A percentile compares a stretch with the other conserved stretches of the same genome.
Evolutionary conservation across 2,888 invertebrate genomes (phyloP).

Genomic region (Ornithoptera alexandrae): DNA sequence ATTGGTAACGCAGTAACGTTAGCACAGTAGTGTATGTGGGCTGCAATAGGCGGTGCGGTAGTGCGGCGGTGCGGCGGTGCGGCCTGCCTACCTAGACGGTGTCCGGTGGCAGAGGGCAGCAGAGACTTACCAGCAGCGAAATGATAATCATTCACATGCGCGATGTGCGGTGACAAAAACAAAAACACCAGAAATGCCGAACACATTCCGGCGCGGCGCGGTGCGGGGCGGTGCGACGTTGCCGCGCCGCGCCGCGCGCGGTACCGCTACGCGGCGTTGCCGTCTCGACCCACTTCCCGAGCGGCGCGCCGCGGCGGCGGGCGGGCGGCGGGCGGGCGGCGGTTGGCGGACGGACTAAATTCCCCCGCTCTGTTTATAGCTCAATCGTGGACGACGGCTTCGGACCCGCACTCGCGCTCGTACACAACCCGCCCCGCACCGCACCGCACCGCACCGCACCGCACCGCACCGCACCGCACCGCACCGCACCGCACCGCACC

Average conservation of each 20-base stretch:
- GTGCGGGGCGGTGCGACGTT: conserved; percentile 42
- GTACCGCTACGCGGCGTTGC: conserved; percentile 67
- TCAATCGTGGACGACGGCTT: conserved; percentile 39
- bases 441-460: conserved; percentile 33
- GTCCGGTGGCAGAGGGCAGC: too few relatives aligned
- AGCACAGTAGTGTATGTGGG: too few relatives aligned
- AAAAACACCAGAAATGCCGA: conserved; percentile 29
- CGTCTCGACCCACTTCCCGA: conserved; percentile 47
- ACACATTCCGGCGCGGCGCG: conserved; percentile 29
- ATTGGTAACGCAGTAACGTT: too few relatives aligned
- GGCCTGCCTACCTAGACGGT: too few relatives aligned
- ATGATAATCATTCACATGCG: too few relatives aligned
- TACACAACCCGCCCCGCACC: too few relatives aligned
- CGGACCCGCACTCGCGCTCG: conserved; percentile 31
- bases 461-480: conserved; percentile 15
- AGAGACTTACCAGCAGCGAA: too few relatives aligned
- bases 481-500: conserved; percentile 30
- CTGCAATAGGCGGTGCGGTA: too few relatives aligned
- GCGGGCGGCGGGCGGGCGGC: conserved; percentile 35
- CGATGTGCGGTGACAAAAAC: too few relatives aligned
- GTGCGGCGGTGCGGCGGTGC: too few relatives aligned
- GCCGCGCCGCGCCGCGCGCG: conserved; percentile 54
- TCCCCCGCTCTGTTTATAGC: conserved; percentile 47
- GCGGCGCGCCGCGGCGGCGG: conserved; percentile 32
- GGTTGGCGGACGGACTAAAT: conserved; percentile 46